Conservation (phyloP, 2,113 vertebrate species). For the Gobius niger region DNA sequence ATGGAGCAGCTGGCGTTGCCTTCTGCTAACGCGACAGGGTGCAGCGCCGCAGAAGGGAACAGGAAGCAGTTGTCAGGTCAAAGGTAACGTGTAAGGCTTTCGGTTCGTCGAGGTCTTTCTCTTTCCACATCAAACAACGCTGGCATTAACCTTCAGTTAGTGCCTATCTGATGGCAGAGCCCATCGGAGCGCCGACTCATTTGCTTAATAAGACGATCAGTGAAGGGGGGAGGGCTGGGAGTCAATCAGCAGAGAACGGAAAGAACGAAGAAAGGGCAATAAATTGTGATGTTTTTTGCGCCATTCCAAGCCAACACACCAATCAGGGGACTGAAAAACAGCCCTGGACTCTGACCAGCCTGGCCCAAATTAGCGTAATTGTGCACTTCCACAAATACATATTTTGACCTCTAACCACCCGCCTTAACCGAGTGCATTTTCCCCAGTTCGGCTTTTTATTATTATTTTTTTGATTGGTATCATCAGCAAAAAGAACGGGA, state of each 20-base stretch:
- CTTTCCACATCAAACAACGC: slow-evolving; percentile 38
- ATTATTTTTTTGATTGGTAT: no score
- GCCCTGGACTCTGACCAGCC: no score
- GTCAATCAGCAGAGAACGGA: slow-evolving; percentile 48
- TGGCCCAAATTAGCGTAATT: no score
- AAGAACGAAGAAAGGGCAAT: slow-evolving; percentile 4
- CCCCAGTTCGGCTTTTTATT: no score
- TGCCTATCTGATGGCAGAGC: slow-evolving; percentile 61
- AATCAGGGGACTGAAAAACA: no score
- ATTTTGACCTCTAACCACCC: no score
- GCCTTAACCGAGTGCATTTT: no score
- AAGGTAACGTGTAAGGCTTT: slow-evolving; percentile 42
- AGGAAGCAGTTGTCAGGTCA: slow-evolving; percentile 39
- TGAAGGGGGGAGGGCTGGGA: slow-evolving; percentile 21
- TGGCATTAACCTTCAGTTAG: slow-evolving; percentile 70
- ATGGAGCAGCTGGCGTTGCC: slow-evolving; percentile 40
- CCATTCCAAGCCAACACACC: no score
- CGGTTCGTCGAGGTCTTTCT: slow-evolving; percentile 13
- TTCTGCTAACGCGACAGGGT: slow-evolving; percentile 7
- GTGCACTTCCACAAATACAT: no score
- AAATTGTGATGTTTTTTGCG: no score
- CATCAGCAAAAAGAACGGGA: no score
- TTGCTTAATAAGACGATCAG: slow-evolving; percentile 64
- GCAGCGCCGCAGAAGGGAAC: neutral
- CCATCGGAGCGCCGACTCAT: slow-evolving; percentile 61